phyloP scores from a whole-genome alignment of 35 echinoderm and acorn worm species.

The Patiria miniata region DNA sequence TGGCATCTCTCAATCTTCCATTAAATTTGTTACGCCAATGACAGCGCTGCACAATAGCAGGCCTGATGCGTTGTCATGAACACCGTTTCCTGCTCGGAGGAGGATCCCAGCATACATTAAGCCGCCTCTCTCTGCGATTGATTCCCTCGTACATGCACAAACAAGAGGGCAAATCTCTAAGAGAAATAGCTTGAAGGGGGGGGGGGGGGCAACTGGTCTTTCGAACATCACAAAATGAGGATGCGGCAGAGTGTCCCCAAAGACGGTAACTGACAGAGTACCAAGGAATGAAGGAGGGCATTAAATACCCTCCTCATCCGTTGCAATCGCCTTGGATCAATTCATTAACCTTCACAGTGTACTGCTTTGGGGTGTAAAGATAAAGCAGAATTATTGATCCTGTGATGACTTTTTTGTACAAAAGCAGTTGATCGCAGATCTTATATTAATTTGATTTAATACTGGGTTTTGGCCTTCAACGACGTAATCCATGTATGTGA shows the following conservation, averaged over 20 bases:
- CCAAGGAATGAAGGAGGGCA: not conserved
- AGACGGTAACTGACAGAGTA: not conserved
- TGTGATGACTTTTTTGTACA: too few relatives aligned
- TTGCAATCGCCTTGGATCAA: not conserved
- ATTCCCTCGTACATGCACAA: not conserved
- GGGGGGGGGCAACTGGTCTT: not conserved
- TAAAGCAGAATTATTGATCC: not conserved
- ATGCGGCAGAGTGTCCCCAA: not conserved
- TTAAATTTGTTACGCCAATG: too few relatives aligned
- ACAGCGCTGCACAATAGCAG: too few relatives aligned
- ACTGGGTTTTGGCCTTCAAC: too few relatives aligned
- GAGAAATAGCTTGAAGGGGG: slow-evolving; percentile 5
- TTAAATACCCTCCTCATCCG: not conserved
- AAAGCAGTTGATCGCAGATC: too few relatives aligned
- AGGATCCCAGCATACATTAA: too few relatives aligned
- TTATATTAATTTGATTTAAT: too few relatives aligned
- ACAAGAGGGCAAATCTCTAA: not conserved
- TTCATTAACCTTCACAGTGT: not conserved
- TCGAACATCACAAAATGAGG: not conserved
- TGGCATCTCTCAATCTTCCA: too few relatives aligned
- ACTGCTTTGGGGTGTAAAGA: not conserved
- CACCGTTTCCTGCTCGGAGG: too few relatives aligned
- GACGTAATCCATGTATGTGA: too few relatives aligned
- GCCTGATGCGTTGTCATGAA: too few relatives aligned
- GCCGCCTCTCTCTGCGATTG: not conserved